Evolutionary conservation across 1,140 invertebrate genomes (phyloP).

Genomic region (Drosophila pseudoobscura): DNA sequence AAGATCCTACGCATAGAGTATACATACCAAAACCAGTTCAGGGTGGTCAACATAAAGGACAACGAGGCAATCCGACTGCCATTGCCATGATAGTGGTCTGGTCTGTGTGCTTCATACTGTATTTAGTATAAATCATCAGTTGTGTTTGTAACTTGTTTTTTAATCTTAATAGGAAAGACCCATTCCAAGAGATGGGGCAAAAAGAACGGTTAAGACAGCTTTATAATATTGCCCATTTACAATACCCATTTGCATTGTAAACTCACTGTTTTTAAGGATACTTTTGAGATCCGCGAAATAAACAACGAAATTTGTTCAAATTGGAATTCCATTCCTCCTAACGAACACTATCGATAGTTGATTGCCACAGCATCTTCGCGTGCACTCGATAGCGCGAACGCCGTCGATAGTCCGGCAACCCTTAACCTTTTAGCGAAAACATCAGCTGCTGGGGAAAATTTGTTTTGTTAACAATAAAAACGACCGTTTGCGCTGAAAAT

Average conservation of each 20-base stretch:
- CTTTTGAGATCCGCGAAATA: too few relatives aligned
- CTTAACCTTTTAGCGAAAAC: conserved; percentile 1
- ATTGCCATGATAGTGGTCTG: conserved; percentile 85
- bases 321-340: too few relatives aligned
- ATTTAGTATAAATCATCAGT: conserved; percentile 74
- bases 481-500: conserved; percentile 32
- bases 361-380: too few relatives aligned
- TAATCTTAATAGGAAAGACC: conserved; percentile 58
- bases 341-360: too few relatives aligned
- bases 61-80: conserved; percentile 91
- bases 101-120: conserved; percentile 9
- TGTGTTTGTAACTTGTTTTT: conserved; percentile 70
- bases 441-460: conserved; percentile 1
- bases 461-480: not conserved
- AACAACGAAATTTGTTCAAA: too few relatives aligned
- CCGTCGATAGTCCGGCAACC: not conserved
- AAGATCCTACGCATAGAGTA: conserved; percentile 95
- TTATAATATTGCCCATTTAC: not conserved
- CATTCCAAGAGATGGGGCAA: conserved; percentile 39
- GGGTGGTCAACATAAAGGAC: conserved; percentile 92
- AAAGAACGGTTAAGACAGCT: conserved; percentile 2
- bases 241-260: conserved; percentile 25
- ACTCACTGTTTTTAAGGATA: conserved; percentile 18
- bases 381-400: too few relatives aligned
- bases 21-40: conserved; percentile 90